These are phyloP conservation scores for Limonius californicus DNA, from an alignment of 1,140 invertebrate genomes.

Conservation along the genomic window DNA sequence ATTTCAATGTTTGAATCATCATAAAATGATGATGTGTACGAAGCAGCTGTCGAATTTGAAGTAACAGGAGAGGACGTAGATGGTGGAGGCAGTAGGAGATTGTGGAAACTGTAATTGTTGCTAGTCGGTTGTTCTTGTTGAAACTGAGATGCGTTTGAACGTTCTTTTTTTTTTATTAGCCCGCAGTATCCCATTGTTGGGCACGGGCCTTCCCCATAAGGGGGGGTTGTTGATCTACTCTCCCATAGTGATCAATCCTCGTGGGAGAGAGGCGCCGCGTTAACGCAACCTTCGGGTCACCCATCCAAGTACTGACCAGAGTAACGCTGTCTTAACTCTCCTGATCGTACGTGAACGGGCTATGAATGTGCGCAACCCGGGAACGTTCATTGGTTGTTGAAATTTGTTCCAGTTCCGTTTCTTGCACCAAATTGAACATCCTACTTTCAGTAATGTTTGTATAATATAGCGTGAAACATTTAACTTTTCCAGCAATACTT, in stretches of 20 bases:
- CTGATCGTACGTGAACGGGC: too few species aligned
- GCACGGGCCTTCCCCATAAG: too few species aligned
- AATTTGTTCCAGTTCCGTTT: slow-evolving; percentile 4
- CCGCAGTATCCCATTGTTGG: too few species aligned
- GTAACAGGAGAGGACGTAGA: background rate
- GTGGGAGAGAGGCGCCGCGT: too few species aligned
- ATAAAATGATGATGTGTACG: background rate
- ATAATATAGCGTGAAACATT: background rate
- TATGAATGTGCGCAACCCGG: too few species aligned
- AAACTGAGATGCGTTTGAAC: slow-evolving; percentile 2
- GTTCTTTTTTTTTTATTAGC: too few species aligned
- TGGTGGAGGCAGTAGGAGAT: background rate
- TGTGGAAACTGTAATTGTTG: background rate
- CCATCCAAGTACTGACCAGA: too few species aligned
- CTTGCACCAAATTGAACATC: slow-evolving; percentile 7
- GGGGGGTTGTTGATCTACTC: too few species aligned
- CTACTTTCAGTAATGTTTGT: background rate
- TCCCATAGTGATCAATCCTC: too few species aligned
- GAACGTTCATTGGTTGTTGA: background rate
- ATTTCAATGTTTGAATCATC: background rate
- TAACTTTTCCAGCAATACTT: background rate
- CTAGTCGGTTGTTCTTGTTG: background rate
- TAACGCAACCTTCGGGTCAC: too few species aligned
- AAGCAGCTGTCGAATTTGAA: slow-evolving; percentile 1
- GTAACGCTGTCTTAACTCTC: too few species aligned